Base-by-base conservation (phyloP, 2,797 vertebrate species). In the Perodicticus potto region DNA sequence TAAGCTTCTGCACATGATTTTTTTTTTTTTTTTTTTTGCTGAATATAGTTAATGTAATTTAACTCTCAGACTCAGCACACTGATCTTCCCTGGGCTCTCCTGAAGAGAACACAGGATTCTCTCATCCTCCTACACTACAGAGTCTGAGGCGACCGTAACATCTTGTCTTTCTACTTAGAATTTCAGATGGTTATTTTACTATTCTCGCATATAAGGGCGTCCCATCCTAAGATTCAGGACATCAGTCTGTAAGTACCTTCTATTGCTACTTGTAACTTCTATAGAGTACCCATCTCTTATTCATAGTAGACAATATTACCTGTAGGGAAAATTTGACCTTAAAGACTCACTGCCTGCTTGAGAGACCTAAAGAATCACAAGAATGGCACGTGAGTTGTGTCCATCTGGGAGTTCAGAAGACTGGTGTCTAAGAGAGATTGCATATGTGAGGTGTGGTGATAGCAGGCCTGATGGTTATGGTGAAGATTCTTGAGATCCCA, bases 1-100 rank as follows among this genome's bases (percentile, higher is more conserved):
- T 45, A 74, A 90, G 19, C 17, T 4, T 32, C 86, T 45, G 20
- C 22, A 34, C 5, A 93, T 0, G 27, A 27, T 67, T 92, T 93
- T 87, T 11, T 97, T 45, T 45, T 45, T 45, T 43, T 45, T 45
- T 45, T 45, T 45, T 45, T 53, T 53, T 16, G 13, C 49, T 59
- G 49, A 78, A 55, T 4, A 13, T n/a, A 10, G 43, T 78, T 93
- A 88, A 85, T 37, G 37, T 59, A 43, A 82, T 88, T 89, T 92
- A 77, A 59, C 16, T 93, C 59, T 86, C 70, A 92, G 63, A 49
- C 12, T 93, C 29, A 89, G 43, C 14, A 65, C 43, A 70, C 13
- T 78, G 82, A 88, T 43, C 49, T 82, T 49, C 72, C 70, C 85
- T 63, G 32, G 45, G 69, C 84, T 85, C n/a, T 96, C 82, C 73